phyloP scores from a whole-genome alignment of 2,113 vertebrate species.

The Catagonus wagneri region DNA sequence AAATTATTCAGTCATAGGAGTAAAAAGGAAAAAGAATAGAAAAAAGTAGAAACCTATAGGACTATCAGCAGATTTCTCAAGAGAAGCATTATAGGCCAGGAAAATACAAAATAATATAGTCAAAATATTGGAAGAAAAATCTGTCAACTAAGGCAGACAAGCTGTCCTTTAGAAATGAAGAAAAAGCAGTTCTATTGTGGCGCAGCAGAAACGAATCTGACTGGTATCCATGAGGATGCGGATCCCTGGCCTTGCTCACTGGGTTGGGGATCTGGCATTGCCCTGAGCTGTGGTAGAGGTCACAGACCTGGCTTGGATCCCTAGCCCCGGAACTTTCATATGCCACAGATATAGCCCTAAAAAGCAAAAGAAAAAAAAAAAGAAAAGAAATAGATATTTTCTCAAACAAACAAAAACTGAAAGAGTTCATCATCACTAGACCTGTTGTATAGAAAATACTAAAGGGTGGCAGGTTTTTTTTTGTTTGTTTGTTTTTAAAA shows the following conservation, averaged over 20 bases:
- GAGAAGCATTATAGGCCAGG: not conserved
- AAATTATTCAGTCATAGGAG: not conserved
- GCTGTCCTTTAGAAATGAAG: not conserved
- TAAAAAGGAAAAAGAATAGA: not conserved
- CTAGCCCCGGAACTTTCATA: no score
- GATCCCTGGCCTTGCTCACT: no score
- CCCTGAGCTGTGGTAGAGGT: no score
- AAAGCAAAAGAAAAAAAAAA: no score
- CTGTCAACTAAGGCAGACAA: not conserved
- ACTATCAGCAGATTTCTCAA: not conserved
- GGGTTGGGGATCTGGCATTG: no score
- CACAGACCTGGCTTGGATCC: no score
- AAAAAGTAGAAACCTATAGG: not conserved
- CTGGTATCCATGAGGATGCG: no score
- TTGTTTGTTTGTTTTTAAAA: no score
- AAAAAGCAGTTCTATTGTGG: not conserved
- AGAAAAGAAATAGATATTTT: not conserved
- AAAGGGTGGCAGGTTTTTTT: no score
- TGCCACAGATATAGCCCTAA: no score
- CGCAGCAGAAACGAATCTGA: no score
- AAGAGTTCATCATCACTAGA: not conserved
- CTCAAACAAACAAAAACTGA: not conserved
- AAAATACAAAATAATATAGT: not conserved
- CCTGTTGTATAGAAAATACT: not conserved
- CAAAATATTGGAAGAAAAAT: not conserved